Conservation (phyloP, 2,888 invertebrate species). For the Lasioglossum vierecki region DNA sequence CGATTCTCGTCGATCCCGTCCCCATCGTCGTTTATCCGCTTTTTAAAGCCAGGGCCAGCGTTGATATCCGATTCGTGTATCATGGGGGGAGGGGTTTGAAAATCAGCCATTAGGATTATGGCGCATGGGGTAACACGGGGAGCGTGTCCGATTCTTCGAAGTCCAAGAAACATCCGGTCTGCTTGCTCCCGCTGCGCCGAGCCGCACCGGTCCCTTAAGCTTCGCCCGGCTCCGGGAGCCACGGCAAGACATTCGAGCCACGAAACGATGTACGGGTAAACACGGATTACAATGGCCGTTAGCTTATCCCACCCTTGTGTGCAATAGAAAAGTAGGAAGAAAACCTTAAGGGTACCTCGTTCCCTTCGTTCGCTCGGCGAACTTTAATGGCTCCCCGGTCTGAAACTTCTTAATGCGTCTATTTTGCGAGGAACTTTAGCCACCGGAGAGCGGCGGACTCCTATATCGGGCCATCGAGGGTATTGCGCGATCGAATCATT, state of each 20-base stretch:
- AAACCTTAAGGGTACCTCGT: conserved; percentile 38
- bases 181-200: background rate
- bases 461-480: conserved; percentile 9
- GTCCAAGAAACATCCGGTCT: conserved; percentile 14
- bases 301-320: conserved; percentile 46
- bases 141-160: conserved; percentile 8
- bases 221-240: background rate
- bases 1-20: background rate
- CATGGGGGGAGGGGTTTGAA: background rate
- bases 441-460: background rate
- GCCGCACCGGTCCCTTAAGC: conserved; percentile 7
- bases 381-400: conserved; percentile 32
- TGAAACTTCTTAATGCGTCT: conserved; percentile 31
- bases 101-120: conserved; percentile 4
- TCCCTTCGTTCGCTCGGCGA: conserved; percentile 2
- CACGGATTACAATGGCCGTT: conserved; percentile 26
- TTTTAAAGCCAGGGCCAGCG: background rate
- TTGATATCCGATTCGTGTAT: background rate
- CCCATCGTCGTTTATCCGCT: background rate
- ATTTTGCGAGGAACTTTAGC: conserved; percentile 18
- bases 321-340: conserved; percentile 46
- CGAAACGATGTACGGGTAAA: conserved; percentile 31
- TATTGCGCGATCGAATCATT: conserved; percentile 7
- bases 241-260: conserved; percentile 30
- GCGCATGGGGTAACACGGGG: background rate